These are phyloP conservation scores for Parapristionchus giblindavisi DNA, from an alignment of 2,888 invertebrate genomes.

Conservation along the genomic window DNA sequence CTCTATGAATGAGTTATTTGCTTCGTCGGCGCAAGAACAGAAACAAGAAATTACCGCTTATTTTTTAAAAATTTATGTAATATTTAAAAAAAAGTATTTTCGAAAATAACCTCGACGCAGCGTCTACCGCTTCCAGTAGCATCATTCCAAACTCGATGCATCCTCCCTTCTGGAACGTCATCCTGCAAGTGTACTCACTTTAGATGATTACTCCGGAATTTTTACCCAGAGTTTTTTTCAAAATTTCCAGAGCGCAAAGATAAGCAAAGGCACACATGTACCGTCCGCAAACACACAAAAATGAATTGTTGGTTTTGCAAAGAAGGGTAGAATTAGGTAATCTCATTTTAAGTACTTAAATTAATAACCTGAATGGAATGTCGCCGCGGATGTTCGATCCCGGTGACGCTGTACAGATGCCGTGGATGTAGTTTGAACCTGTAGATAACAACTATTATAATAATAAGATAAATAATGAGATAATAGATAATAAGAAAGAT, in stretches of 20 bases:
- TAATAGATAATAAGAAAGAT: no score
- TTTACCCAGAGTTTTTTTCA: no score
- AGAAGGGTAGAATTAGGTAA: not conserved
- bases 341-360: not conserved
- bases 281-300: no score
- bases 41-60: not conserved
- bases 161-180: conserved; percentile 78
- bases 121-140: conserved; percentile 85
- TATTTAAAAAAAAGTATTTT: not conserved
- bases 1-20: no score
- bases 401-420: conserved; percentile 87
- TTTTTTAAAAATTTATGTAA: not conserved
- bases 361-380: conserved; percentile 41
- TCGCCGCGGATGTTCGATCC: conserved; percentile 76
- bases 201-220: no score
- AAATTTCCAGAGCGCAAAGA: no score
- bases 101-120: conserved; percentile 64
- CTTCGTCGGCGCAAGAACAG: no score
- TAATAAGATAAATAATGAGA: no score
- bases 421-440: conserved; percentile 89
- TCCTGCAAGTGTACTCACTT: conserved; percentile 8
- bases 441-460: not conserved
- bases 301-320: not conserved
- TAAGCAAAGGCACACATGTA: no score
- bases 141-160: conserved; percentile 97